Base-by-base conservation (phyloP, 2,113 vertebrate species). In the Neolamprologus brichardi region DNA sequence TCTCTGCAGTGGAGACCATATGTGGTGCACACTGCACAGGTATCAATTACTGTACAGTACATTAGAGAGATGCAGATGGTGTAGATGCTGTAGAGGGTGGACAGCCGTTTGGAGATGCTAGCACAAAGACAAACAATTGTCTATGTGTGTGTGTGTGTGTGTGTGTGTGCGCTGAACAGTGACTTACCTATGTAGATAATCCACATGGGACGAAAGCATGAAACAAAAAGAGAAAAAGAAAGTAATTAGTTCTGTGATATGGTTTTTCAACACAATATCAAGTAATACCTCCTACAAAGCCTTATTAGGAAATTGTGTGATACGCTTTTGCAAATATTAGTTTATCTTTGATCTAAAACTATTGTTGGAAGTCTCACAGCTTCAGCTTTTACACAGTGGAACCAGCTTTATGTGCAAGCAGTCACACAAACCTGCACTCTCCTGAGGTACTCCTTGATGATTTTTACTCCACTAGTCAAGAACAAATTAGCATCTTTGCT, bases 401-500 rank as follows among this genome's bases (percentile, higher is more conserved):
- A 70, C 60, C 82, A 30, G 82, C 81, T 62, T 53, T 86, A 81
- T 60, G 80, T 62, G 64, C 83, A 86, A 10, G 5, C 32, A 17
- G 2, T 18, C 39, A 83, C 15, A 82, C 62, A 4, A 18, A 87
- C 89, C 84, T 88, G 64, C 58, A 62, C 37, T 58, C 82, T 82
- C 13, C 20, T 39, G 70, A 85, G 53, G 79, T 82, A 83, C 87
- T 87, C 88, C 81, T 85, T 93, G 95, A 94, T 94, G 93, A 95
- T 91, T 94, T 94, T 93, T 86, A 85, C 91, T 93, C 82, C 85
- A 82, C 89, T 88, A 94, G 87, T 93, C 91, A 92, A 90, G 92
- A 93, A 93, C 89, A 95, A 96, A 95, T 95, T 89, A 93, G 90
- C 92, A 93, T 93, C 78, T 83, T 87, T 60, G 64, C 83, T 82